Base-by-base conservation (phyloP, 1,140 invertebrate species). In the Hylaeus volcanicus region DNA sequence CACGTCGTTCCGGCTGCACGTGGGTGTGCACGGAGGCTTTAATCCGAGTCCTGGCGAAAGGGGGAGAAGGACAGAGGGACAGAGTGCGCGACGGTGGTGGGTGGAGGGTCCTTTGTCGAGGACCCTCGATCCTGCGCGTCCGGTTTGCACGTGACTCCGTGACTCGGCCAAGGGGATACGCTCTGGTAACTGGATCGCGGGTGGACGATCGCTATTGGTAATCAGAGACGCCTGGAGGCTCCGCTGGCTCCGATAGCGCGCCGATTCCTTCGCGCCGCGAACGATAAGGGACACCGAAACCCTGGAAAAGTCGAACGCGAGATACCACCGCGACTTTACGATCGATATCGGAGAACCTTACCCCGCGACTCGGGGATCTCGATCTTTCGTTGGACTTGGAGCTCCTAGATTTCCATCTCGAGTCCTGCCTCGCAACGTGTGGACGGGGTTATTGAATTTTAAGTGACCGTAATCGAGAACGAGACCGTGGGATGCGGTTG, bases 1-100 rank as follows among this genome's bases (percentile, higher is more conserved):
- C 63, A 45, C 48, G 15, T 41, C n/a, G 48, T 9, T 14, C 37
- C 3, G 4, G 14, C 15, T 56, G 64, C 63, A 69, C 79, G 79
- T 80, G 73, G 79, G 79, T 75, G 79, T 79, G 78, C 63, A 66
- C 63, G 55, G 63, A 53, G 72, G 64, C 78, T 75, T 26, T 75
- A 60, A 68, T 56, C 64, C 78, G 51, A 39, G 64, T 43, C n/a
- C n/a, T 48, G 14, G 14, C 2, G 41, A 51, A 51, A 56, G 55
- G n/a, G 14, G n/a, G 55, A 56, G 14, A 56, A 15, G n/a, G 51
- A 12, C 12, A 14, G 55, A 56, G 55, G 11, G 26, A 39, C 5
- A 39, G 60, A 39, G 37, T 26, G 26, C 26, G n/a, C 2, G 43
- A 45, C 3, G 5, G 5, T 5, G 5, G 43, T 2, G 43, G 43